A percentile compares a stretch with the other conserved stretches of the same genome.
Evolutionary conservation across 2,888 invertebrate species (phyloP).

Genomic region (Apantesis nais): DNA sequence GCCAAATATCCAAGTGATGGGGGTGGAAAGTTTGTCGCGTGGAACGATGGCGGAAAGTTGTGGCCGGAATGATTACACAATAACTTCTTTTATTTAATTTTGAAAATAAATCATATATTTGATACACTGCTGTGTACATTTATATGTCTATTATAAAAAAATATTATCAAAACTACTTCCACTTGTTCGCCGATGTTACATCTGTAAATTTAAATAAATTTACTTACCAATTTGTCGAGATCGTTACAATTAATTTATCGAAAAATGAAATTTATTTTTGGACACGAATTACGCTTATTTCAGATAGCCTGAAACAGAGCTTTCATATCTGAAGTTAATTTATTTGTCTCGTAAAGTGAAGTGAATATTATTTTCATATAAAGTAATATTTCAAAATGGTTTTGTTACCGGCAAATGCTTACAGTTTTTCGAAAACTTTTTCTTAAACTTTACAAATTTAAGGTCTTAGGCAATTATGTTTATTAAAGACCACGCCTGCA

Average conservation of each 20-base stretch:
- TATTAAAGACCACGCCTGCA: too few species aligned
- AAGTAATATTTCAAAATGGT: neutral
- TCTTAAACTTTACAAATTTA: neutral
- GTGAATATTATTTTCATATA: neutral
- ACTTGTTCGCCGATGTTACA: neutral
- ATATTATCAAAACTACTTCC: neutral
- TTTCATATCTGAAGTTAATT: constrained; percentile 32
- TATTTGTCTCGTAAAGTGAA: constrained; percentile 16
- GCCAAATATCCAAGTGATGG: too few species aligned
- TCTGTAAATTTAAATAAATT: neutral
- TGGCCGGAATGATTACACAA: too few species aligned
- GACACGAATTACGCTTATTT: constrained; percentile 15
- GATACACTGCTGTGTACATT: too few species aligned
- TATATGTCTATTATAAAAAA: too few species aligned
- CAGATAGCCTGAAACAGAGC: constrained; percentile 30
- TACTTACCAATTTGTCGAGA: neutral
- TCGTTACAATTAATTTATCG: neutral
- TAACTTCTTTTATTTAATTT: neutral
- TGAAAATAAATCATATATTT: neutral
- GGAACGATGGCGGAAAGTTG: too few species aligned
- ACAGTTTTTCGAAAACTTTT: neutral
- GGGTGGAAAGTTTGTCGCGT: too few species aligned
- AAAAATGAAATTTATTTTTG: constrained; percentile 19
- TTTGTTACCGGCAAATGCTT: neutral
- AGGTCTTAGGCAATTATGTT: too few species aligned